phyloP scores from a whole-genome alignment of 2,888 invertebrate genomes.

The Tryphoninae sp. region DNA sequence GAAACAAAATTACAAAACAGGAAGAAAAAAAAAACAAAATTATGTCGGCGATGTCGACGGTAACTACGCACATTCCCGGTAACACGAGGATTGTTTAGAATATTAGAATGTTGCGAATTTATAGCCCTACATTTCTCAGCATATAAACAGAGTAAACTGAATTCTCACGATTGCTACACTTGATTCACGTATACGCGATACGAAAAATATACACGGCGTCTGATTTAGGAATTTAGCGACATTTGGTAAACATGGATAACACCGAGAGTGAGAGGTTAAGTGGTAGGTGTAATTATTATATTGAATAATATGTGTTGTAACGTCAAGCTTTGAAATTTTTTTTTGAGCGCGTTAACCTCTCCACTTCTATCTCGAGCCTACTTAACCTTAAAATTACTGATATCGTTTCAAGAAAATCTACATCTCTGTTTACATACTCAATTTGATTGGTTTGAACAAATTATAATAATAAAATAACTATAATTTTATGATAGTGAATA shows the following conservation, averaged over 20 bases:
- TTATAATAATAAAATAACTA: too few relatives aligned
- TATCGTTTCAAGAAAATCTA: background rate
- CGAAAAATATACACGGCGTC: background rate
- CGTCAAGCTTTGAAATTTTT: background rate
- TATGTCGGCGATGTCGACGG: conserved; percentile 7
- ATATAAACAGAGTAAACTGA: background rate
- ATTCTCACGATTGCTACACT: background rate
- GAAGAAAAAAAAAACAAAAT: conserved; percentile 6
- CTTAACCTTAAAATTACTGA: background rate
- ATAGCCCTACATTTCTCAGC: background rate
- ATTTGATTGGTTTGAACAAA: background rate
- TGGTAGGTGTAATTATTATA: conserved; percentile 33
- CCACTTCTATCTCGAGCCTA: background rate
- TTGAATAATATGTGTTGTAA: background rate
- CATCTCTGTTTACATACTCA: background rate
- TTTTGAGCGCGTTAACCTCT: too few relatives aligned
- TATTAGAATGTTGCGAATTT: background rate
- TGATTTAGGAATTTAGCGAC: conserved; percentile 29
- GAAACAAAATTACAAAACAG: background rate
- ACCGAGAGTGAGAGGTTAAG: conserved; percentile 46
- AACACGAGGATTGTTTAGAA: conserved; percentile 26
- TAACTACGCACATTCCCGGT: conserved; percentile 54
- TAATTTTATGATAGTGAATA: too few relatives aligned
- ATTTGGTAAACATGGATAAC: conserved; percentile 51
- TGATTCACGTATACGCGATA: background rate